Evolutionary conservation across 2,888 invertebrate species (phyloP), one percentile per base, ranked within the genome.

Genomic region (Temnothorax rugatulus): DNA sequence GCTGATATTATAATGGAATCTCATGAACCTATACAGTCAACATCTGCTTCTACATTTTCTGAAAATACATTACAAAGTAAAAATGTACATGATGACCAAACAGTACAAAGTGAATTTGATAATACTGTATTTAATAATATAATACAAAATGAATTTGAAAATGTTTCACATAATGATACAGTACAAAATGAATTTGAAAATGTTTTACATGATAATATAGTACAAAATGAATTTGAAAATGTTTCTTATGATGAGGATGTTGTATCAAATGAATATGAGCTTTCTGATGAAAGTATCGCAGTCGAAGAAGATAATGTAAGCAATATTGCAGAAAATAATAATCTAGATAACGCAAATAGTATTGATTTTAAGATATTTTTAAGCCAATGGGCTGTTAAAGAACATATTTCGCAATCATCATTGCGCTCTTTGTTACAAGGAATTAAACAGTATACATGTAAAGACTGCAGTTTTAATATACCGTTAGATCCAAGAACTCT

Each of bases 291-390:
- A 34, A 34, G 4, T 34, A 34, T 34, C 4, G 34, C 34, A 34
- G 34, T 34, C 34, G 34, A 34, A 34, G 4, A 4, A 34, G 34
- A 34, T 34, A 34, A 34, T 34, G 29, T 34, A 34, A 34, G 4
- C 3, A 34, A 34, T 34, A 34, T 34, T 34, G 4, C 34, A 34
- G 34, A 34, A 34, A 29, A 29, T 29, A 34, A 34, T 34, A 3
- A 34, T 34, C 34, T 4, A 34, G 34, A 34, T 34, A 4, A 4
- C 34, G 34, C 34, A 34, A 34, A 34, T 34, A 34, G 34, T 29
- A 69, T 34, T 29, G 18, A 71, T 29, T 71, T 71, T 9, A 71
- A 52, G 9, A 69, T 18, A 18, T 52, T 71, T 71, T 71, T 71
- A 29, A 29, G 34, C 52, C 11, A 52, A 34, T 71, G 54, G 52